Percentiles rank a stretch among this genome's conserved stretches.
These are phyloP conservation scores for Biston betularia DNA, from an alignment of 2,888 invertebrate species.

Conservation along the genomic window DNA sequence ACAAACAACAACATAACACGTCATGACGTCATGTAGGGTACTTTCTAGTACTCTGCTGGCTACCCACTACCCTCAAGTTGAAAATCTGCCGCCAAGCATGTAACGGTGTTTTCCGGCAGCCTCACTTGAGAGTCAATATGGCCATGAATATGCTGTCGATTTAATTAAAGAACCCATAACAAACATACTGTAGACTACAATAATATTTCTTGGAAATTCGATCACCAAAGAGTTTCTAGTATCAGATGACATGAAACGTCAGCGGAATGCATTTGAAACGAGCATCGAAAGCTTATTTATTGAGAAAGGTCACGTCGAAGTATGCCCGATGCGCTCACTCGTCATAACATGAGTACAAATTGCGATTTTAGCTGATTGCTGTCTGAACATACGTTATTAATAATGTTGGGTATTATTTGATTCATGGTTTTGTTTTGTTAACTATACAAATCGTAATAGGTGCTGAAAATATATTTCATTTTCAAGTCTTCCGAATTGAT, in stretches of 20 bases:
- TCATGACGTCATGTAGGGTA: no score
- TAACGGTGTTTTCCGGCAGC: no score
- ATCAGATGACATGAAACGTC: slow-evolving; percentile 23
- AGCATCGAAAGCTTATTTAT: slow-evolving; percentile 18
- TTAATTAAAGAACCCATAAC: neutral
- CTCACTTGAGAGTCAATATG: no score
- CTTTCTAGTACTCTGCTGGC: no score
- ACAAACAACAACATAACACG: no score
- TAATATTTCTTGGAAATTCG: slow-evolving; percentile 5
- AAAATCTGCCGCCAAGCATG: no score
- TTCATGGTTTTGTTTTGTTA: neutral
- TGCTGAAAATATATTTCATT: no score
- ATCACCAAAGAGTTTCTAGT: neutral
- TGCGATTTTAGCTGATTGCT: neutral
- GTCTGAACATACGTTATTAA: neutral
- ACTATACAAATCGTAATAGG: no score
- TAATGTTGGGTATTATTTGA: neutral
- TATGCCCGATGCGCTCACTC: slow-evolving; percentile 15
- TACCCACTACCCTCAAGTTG: no score
- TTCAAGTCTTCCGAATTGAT: no score
- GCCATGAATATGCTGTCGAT: no score
- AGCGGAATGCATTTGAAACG: slow-evolving; percentile 15
- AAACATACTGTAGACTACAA: neutral
- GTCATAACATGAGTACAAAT: neutral
- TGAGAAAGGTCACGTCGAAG: slow-evolving; percentile 29